These are phyloP conservation scores for Nothoprocta perdicaria DNA, from an alignment of 2,113 vertebrate species.

Conservation along the genomic window DNA sequence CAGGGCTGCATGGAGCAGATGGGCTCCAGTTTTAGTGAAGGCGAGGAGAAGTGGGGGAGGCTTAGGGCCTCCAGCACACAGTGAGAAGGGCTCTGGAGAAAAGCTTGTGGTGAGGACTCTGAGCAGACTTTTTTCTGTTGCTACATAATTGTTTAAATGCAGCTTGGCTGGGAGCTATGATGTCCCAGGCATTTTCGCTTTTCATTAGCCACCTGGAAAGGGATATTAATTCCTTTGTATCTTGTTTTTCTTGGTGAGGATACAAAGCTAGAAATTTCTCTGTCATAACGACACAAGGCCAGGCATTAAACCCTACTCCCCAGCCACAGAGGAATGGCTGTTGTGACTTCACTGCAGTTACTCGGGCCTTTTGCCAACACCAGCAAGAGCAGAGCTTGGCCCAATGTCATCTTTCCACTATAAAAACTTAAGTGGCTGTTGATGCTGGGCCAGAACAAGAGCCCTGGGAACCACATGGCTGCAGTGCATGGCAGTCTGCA, in stretches of 20 bases:
- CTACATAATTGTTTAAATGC: not conserved
- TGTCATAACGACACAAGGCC: not conserved
- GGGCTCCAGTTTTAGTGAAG: not conserved
- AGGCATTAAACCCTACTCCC: not conserved
- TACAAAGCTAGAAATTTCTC: not conserved
- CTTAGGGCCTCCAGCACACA: not conserved
- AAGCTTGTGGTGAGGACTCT: not conserved
- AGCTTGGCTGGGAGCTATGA: not conserved
- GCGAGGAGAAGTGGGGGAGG: not conserved
- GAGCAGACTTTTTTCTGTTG: not conserved
- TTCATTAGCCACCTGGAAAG: constrained; percentile 9
- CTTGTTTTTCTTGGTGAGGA: not conserved
- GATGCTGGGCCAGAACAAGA: not conserved
- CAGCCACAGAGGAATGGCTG: not conserved
- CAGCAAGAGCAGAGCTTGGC: not conserved
- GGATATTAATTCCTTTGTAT: not conserved
- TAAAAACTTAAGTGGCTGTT: fast-evolving
- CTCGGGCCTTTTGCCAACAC: not conserved
- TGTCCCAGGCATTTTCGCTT: not conserved
- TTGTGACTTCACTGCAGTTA: not conserved
- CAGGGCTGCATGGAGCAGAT: not conserved
- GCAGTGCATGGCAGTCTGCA: not conserved
- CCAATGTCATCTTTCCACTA: not conserved
- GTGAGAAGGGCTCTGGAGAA: not conserved
- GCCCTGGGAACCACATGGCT: fast-evolving